These are phyloP conservation scores for Brachyalestes nurse DNA, from an alignment of 2,797 vertebrate genomes.

Conservation along the genomic window DNA sequence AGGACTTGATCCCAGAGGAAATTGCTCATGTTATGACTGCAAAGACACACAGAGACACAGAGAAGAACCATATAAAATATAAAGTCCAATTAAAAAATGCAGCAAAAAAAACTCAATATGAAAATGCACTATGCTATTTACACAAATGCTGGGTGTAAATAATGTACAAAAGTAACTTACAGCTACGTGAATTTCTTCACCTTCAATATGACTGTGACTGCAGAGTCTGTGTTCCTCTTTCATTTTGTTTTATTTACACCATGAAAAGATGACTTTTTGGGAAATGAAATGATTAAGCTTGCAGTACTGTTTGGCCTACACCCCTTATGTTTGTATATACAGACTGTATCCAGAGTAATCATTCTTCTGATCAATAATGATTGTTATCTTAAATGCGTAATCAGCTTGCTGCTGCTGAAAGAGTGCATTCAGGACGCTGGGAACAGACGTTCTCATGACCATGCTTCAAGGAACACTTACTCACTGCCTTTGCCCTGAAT, in stretches of 20 bases:
- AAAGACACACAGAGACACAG: too few species aligned
- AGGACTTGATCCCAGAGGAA: too few species aligned
- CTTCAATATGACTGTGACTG: background rate
- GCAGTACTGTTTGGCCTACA: background rate
- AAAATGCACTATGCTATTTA: too few species aligned
- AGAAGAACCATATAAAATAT: too few species aligned
- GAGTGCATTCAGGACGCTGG: slow-evolving; percentile 67
- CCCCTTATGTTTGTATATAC: background rate
- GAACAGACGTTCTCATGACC: slow-evolving; percentile 67
- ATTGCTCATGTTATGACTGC: too few species aligned
- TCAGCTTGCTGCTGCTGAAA: slow-evolving; percentile 63
- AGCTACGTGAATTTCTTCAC: background rate
- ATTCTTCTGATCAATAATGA: slow-evolving; percentile 39
- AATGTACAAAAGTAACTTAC: too few species aligned
- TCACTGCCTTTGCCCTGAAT: background rate
- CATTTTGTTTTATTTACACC: background rate
- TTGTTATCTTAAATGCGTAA: slow-evolving; percentile 65
- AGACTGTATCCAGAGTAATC: slow-evolving; percentile 1
- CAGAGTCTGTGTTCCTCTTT: background rate
- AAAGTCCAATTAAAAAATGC: too few species aligned
- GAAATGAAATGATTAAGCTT: background rate
- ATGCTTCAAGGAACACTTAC: slow-evolving; percentile 34
- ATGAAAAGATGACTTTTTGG: background rate
- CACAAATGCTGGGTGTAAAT: too few species aligned
- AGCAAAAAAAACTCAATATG: too few species aligned